phyloP scores from a whole-genome alignment of 92 coral and sea anemone genomes.

The Umimayanthus chanpuru region DNA sequence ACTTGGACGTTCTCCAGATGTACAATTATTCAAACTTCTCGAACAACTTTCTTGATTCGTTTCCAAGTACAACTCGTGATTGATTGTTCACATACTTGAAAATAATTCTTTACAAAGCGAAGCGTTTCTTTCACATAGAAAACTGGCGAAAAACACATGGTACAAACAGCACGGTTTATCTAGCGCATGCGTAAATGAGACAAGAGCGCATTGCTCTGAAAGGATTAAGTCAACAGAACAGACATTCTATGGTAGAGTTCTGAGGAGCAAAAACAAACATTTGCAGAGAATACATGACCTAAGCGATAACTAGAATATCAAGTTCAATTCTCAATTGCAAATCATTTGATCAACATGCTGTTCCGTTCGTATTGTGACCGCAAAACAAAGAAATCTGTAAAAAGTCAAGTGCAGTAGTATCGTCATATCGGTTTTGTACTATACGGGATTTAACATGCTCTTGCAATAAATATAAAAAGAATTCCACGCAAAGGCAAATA shows the following conservation, averaged over 20 bases:
- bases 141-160: constrained; percentile 8
- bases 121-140: constrained; percentile 18
- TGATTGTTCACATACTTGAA: constrained; percentile 47
- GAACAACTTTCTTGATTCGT: not conserved
- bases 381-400: constrained; percentile 10
- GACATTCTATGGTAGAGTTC: not conserved
- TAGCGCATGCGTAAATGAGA: constrained; percentile 29
- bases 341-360: constrained; percentile 36
- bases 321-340: constrained; percentile 29
- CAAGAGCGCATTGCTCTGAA: not conserved
- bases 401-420: not conserved
- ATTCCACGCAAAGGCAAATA: not conserved
- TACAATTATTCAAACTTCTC: not conserved
- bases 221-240: constrained; percentile 13
- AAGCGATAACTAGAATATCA: constrained; percentile 26
- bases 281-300: constrained; percentile 31
- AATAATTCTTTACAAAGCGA: constrained; percentile 9
- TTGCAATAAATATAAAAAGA: not conserved
- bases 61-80: constrained; percentile 55
- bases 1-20: constrained; percentile 14
- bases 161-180: not conserved
- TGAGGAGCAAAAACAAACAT: constrained; percentile 14
- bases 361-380: constrained; percentile 6
- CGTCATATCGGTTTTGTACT: not conserved
- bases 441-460: not conserved